Base-by-base conservation (phyloP, 2,797 vertebrate species). In the Sphaeramia orbicularis region DNA sequence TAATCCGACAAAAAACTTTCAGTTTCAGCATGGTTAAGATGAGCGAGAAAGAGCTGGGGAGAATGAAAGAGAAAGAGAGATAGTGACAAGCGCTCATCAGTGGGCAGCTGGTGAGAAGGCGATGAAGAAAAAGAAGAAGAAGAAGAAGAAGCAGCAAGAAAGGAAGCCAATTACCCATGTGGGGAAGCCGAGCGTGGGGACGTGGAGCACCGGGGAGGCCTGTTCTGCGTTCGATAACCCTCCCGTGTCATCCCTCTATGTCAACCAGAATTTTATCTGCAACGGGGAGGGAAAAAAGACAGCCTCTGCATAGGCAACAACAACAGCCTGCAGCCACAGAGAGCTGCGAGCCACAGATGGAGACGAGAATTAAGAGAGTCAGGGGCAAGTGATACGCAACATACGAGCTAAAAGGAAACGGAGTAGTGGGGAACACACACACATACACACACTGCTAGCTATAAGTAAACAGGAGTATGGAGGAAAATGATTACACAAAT, bases 191-290 rank as follows among this genome's bases (percentile, higher is more conserved):
- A 68, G 52, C 62, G 55, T 44, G 61, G 63, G 84, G 47, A 68
- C 59, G 76, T n/a, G 50, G 43, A 14, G 58, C 13, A n/a, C 70
- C 12, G 14, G 27, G 66, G 62, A 81, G 64, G 88, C 66, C 87
- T 89, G 86, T 37, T 83, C 76, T 6, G 65, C 18, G 70, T 53
- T 80, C 71, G 83, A 89, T 91, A 89, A 89, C 86, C 80, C 65
- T 68, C 58, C 59, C 9, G 15, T 78, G 86, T 87, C 83, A 80
- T 85, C 73, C 77, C 67, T 75, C 77, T 71, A 59, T 78, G 81
- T 79, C 80, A 70, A 65, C 48, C 67, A 41, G 73, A 74, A 71
- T 69, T 83, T 78, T 83, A 86, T 87, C 85, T 80, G 70, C 65
- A 11, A 43, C 66, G 69, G 10, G 38, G 67, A 70, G 55, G 67